Percentiles rank a stretch among this genome's conserved stretches.
Evolutionary conservation across 1,140 invertebrate genomes (phyloP).

Genomic region (Chymomyza costata): DNA sequence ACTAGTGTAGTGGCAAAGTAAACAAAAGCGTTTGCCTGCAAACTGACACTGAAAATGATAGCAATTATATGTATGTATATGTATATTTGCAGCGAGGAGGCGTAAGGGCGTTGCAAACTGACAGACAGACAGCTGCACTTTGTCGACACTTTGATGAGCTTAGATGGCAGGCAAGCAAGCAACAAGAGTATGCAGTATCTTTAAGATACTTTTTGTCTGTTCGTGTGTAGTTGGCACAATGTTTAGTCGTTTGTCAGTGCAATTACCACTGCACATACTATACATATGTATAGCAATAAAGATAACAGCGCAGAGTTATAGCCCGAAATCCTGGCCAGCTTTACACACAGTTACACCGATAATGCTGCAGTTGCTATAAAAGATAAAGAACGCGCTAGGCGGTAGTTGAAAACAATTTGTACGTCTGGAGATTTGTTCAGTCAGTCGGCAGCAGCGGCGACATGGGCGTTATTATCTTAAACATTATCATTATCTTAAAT

Average conservation of each 20-base stretch:
- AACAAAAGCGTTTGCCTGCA: slow-evolving; percentile 27
- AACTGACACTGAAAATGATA: slow-evolving; percentile 58
- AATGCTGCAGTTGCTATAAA: too few species aligned
- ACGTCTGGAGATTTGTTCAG: slow-evolving; percentile 29
- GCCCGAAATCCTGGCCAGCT: too few species aligned
- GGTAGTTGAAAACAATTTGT: slow-evolving; percentile 50
- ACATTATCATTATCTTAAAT: slow-evolving; percentile 46
- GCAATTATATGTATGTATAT: slow-evolving; percentile 40
- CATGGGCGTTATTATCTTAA: too few species aligned
- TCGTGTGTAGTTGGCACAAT: slow-evolving; percentile 18
- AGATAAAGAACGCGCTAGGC: not conserved
- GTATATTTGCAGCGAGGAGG: slow-evolving; percentile 1
- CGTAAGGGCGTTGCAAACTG: too few species aligned
- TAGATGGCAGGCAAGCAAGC: slow-evolving; percentile 24
- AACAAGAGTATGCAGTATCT: slow-evolving; percentile 12
- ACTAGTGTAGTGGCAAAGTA: slow-evolving; percentile 26
- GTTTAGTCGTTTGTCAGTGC: slow-evolving; percentile 5
- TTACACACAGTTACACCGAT: slow-evolving; percentile 30
- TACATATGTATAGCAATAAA: too few species aligned
- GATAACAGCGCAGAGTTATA: too few species aligned
- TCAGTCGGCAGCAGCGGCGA: too few species aligned
- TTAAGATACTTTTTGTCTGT: slow-evolving; percentile 20
- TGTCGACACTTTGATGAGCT: slow-evolving; percentile 64
- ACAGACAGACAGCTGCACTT: slow-evolving; percentile 43
- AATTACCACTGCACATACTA: slow-evolving; percentile 23